These are phyloP conservation scores for Ormyrus nitidulus DNA, from an alignment of 2,888 invertebrate species.

Conservation along the genomic window DNA sequence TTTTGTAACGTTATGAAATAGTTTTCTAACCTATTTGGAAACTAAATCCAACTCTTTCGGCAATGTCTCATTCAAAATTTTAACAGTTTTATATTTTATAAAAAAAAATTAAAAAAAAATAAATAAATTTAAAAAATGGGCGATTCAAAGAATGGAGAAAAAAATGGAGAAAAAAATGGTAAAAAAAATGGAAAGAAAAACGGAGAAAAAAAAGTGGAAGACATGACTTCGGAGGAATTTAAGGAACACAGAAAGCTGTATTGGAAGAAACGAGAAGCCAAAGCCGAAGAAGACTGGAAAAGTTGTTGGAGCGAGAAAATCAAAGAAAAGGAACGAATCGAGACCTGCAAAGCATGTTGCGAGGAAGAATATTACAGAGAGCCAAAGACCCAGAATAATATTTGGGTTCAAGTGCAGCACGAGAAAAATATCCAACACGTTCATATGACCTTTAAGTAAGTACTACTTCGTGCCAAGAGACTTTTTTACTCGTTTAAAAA, in stretches of 20 bases:
- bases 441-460: constrained; percentile 63
- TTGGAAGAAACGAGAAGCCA: neutral
- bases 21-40: constrained; percentile 20
- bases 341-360: constrained; percentile 58
- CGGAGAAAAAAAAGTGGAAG: neutral
- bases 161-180: neutral
- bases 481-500: neutral
- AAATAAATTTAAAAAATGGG: neutral
- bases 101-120: neutral
- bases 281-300: constrained; percentile 34
- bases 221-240: neutral
- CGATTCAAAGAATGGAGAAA: neutral
- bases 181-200: neutral
- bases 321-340: constrained; percentile 56
- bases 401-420: constrained; percentile 62
- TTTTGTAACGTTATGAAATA: neutral
- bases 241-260: constrained; percentile 12
- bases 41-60: neutral
- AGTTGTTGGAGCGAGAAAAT: constrained; percentile 2
- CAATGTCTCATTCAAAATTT: neutral
- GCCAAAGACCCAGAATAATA: constrained; percentile 61
- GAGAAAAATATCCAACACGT: constrained; percentile 61
- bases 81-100: neutral
- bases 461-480: neutral
- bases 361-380: constrained; percentile 50